These are phyloP conservation scores for Corticium candelabrum DNA, from an alignment of 37 sponge, comb jelly and placozoan species.

Conservation along the genomic window DNA sequence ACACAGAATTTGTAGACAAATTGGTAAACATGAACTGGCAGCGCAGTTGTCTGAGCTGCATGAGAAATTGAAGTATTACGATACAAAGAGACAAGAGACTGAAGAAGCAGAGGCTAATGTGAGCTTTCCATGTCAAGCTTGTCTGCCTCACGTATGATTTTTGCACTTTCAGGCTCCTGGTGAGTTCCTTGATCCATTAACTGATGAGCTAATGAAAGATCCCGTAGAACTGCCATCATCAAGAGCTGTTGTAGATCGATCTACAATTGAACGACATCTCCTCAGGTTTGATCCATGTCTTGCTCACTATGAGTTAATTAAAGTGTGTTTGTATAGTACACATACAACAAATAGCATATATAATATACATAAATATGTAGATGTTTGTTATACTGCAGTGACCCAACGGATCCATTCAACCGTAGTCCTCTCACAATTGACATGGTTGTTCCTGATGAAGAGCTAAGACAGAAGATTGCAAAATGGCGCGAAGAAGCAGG, in stretches of 20 bases:
- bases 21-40: too few relatives aligned
- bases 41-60: too few relatives aligned
- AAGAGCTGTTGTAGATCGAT: slow-evolving; percentile 63
- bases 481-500: slow-evolving; percentile 37
- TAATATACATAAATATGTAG: too few relatives aligned
- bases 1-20: too few relatives aligned
- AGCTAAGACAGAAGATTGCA: slow-evolving; percentile 57
- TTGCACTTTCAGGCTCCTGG: slow-evolving; percentile 49
- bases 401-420: slow-evolving; percentile 80
- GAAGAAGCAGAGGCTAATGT: too few relatives aligned
- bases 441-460: slow-evolving; percentile 57
- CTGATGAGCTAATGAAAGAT: slow-evolving; percentile 78
- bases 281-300: slow-evolving; percentile 41
- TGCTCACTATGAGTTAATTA: neutral
- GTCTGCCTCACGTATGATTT: too few relatives aligned
- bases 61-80: too few relatives aligned
- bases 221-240: slow-evolving; percentile 85
- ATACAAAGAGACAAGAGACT: too few relatives aligned
- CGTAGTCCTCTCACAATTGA: slow-evolving; percentile 75
- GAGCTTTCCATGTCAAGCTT: too few relatives aligned
- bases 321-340: too few relatives aligned
- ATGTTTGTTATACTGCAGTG: slow-evolving; percentile 40
- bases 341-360: too few relatives aligned
- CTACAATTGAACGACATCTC: slow-evolving; percentile 72
- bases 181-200: slow-evolving; percentile 87